Conservation (phyloP, 2,113 vertebrate genomes). For the Labrus mixtus region DNA sequence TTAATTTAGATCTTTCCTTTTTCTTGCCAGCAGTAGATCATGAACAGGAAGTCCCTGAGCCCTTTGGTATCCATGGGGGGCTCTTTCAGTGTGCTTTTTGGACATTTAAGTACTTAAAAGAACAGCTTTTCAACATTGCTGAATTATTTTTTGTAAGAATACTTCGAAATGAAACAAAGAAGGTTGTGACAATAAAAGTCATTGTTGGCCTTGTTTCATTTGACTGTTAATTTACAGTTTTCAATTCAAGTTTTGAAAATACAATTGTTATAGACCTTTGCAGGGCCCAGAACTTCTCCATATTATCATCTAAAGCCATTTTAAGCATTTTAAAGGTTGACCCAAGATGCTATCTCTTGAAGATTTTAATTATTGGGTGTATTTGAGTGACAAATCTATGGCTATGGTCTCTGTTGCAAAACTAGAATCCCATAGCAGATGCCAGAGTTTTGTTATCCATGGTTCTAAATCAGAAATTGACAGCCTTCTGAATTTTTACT, state of each 20-base stretch:
- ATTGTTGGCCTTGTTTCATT: conserved; percentile 10
- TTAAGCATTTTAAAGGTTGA: conserved; percentile 10
- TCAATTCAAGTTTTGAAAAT: neutral
- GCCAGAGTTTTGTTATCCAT: neutral
- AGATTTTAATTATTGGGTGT: neutral
- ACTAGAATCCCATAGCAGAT: neutral
- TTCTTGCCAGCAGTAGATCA: conserved; percentile 34
- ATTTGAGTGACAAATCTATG: neutral
- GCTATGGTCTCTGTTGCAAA: neutral
- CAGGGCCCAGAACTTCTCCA: neutral
- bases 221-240: conserved; percentile 27
- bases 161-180: neutral
- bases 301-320: neutral
- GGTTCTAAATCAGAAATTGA: neutral
- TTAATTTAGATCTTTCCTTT: conserved; percentile 15
- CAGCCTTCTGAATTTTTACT: neutral
- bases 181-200: neutral
- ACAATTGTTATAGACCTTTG: neutral
- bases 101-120: neutral
- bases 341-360: neutral
- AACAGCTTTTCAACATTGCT: neutral
- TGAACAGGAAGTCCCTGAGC: conserved; percentile 35
- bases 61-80: too few species aligned
- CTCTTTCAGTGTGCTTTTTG: conserved; percentile 10
- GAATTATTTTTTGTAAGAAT: neutral